phyloP scores from a whole-genome alignment of 2,797 vertebrate species.

The Alosa sapidissima region DNA sequence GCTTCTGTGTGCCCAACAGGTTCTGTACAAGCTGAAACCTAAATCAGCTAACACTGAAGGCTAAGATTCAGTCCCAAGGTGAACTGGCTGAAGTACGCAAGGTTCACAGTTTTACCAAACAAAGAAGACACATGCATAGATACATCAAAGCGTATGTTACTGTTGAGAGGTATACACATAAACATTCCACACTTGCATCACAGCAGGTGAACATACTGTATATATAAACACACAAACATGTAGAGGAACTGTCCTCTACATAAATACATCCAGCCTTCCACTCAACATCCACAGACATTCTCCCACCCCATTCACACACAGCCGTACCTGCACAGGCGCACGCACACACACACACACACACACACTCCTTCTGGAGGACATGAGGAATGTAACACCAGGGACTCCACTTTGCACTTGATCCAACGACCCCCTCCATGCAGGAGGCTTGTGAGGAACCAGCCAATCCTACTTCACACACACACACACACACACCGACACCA shows the following conservation, averaged over 20 bases:
- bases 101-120: not conserved
- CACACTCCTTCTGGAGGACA: slow-evolving; percentile 58
- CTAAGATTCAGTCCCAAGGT: too few relatives aligned
- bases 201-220: not conserved
- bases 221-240: not conserved
- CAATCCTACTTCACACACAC: not conserved
- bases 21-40: not conserved
- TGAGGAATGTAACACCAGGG: slow-evolving; percentile 68
- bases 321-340: not conserved
- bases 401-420: slow-evolving; percentile 56
- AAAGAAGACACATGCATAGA: not conserved
- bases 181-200: not conserved
- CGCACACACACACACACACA: slow-evolving; percentile 48
- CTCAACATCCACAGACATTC: not conserved
- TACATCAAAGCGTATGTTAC: not conserved
- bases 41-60: not conserved
- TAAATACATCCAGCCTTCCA: not conserved
- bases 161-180: not conserved
- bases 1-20: not conserved
- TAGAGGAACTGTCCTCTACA: not conserved
- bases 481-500: not conserved
- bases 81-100: not conserved
- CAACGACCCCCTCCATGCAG: slow-evolving; percentile 46
- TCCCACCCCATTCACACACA: not conserved
- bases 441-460: not conserved